Evolutionary conservation across 2,797 vertebrate species (phyloP), one percentile per base, ranked within the genome.

Genomic region (Chaunax sp.): DNA sequence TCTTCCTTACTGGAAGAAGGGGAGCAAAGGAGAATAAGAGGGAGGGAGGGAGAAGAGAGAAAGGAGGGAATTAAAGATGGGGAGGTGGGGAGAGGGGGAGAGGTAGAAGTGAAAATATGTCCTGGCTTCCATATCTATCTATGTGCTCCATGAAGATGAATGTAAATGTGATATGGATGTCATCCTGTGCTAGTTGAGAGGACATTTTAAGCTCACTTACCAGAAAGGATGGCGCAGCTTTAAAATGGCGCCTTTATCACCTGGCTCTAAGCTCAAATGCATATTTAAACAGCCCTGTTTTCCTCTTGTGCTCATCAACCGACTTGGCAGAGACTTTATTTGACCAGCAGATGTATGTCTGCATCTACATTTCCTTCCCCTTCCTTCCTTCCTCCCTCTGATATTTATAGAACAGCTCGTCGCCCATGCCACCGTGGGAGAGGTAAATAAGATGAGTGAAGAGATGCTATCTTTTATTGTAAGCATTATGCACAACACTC

Each of bases 391-490:
- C 72, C 64, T 72, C 87, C 55, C 79, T 23, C 46, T n/a, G 87
- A 92, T 96, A 95, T 96, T 96, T 95, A 95, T 95, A 95, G 94
- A 95, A 90, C 85, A 87, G 93, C 92, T 93, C 92, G 92, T 92
- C 87, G 60, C 69, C 70, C 58, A 84, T 90, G 92, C 87, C 87
- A 77, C 89, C 72, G 49, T 89, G 93, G 88, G 93, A 93, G 95
- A 96, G 94, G 95, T 96, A 97, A 97, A 97, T 96, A 96, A 96
- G 94, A 94, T 95, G 95, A 95, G 95, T 97, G 96, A 96, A 93
- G 93, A 96, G 94, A 96, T 95, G 94, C 93, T 96, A 96, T 96
- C 95, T 96, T 95, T 96, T 96, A 95, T 95, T 94, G 95, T 96
- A 95, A 94, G 95, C 93, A 95, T 96, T 95, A 94, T 95, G 93